A percentile compares a stretch with the other conserved stretches of the same genome.
Evolutionary conservation across 2,113 vertebrate species (phyloP).

Genomic region (Thermophis baileyi): DNA sequence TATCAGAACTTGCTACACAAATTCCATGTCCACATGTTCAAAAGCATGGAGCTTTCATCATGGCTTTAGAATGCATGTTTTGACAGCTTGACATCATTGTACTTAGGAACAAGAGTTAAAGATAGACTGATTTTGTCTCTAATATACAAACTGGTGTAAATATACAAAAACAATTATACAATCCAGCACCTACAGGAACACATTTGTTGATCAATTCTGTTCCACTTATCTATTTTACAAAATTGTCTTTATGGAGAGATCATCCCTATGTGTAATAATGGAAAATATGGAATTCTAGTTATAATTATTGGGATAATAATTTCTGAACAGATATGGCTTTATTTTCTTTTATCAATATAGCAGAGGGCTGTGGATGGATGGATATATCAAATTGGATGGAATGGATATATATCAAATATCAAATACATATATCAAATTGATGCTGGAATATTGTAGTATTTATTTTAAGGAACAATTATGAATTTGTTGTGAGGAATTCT

Average conservation of each 20-base stretch:
- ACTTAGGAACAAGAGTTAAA: background rate
- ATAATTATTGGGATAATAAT: background rate
- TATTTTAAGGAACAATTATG: background rate
- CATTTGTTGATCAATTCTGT: background rate
- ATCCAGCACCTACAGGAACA: background rate
- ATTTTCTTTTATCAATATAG: background rate
- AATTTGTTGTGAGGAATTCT: background rate
- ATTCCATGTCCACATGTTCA: background rate
- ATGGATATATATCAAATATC: no score
- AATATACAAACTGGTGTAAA: background rate
- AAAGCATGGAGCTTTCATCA: background rate
- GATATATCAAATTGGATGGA: background rate
- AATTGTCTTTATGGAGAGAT: background rate
- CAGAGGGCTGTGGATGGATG: background rate
- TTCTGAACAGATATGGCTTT: background rate
- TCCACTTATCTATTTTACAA: background rate
- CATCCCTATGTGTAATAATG: background rate
- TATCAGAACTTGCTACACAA: background rate
- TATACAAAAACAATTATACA: background rate
- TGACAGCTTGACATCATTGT: background rate
- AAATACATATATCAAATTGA: background rate
- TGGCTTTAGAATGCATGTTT: background rate
- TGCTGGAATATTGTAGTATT: background rate
- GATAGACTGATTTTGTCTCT: background rate
- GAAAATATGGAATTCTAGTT: background rate